Evolutionary conservation across 2,888 invertebrate genomes (phyloP), one percentile per base, ranked within the genome.

Genomic region (Hetaerina titia): DNA sequence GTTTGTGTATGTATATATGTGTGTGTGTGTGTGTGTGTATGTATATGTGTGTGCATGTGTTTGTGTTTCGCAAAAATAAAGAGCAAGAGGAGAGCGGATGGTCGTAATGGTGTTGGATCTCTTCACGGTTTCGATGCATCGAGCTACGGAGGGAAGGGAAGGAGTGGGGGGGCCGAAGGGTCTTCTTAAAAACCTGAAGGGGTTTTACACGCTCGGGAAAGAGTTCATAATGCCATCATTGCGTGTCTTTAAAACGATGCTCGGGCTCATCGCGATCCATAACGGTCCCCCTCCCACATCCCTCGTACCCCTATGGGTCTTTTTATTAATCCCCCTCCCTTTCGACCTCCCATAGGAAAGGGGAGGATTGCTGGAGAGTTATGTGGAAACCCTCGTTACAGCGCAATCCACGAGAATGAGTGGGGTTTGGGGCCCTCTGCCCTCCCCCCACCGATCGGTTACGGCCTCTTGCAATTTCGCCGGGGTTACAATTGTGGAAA

Each of bases 201-300:
- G 81, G 31, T 81, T 81, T 81, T 81, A 81, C 81, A 31, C 81
- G 81, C 81, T 81, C 81, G 25, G 25, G 31, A 15, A 81, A 31
- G 81, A 81, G 81, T 81, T 81, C 81, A 81, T 81, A 81, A 81
- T 81, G 81, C 81, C 31, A 81, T 74, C 92, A 92, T 74, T 56
- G 92, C 90, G 22, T 31, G 90, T 57, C 69, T 56, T 92, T 92
- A 74, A 92, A 92, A 92, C 69, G 69, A 92, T 45, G 64, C 63
- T 31, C 60, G 25, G 19, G 63, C 92, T 92, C 69, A 74, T 74
- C 31, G 19, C n/a, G 22, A 56, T 92, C 57, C 69, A 22, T 92
- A 69, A 92, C 17, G 25, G 90, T 25, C 31, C 60, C 60, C 60
- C 60, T 5, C 69, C n/a, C 69, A 11, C n/a, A n/a, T n/a, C n/a